Percentiles rank a stretch among this genome's conserved stretches.
phyloP scores from a whole-genome alignment of 2,113 vertebrate species.

The Centropus unirufus region DNA sequence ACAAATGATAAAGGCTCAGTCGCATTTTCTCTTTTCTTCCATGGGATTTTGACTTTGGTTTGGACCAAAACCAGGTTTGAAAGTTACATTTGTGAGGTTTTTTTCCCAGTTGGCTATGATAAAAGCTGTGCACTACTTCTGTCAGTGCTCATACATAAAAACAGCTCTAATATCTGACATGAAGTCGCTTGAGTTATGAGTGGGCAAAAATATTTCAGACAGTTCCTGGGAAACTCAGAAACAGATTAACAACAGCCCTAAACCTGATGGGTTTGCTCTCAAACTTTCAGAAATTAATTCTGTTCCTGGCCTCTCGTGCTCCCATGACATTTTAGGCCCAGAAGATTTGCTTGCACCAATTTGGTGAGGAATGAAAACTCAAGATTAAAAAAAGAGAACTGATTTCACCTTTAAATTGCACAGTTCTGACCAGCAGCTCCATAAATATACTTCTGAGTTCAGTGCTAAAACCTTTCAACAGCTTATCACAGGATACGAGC shows the following conservation, averaged over 20 bases:
- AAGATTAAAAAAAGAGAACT: conserved; percentile 34
- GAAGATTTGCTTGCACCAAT: conserved; percentile 10
- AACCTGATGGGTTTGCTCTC: conserved; percentile 11
- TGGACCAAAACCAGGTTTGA: not conserved
- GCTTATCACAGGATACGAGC: not conserved
- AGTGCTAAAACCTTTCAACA: not conserved
- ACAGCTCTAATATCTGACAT: not conserved
- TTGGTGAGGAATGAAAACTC: conserved; percentile 38
- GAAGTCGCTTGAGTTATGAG: not conserved
- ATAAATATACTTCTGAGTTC: not conserved
- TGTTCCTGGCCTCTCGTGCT: conserved; percentile 8
- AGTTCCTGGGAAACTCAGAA: conserved; percentile 20
- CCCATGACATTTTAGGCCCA: conserved; percentile 20
- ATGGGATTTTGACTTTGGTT: not conserved
- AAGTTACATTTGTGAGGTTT: not conserved
- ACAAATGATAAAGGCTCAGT: not conserved
- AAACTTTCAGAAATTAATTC: conserved; percentile 51
- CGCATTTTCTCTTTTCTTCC: not conserved
- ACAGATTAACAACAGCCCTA: conserved; percentile 1
- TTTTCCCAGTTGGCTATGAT: not conserved
- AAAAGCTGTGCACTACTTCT: not conserved
- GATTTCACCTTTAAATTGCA: conserved; percentile 50
- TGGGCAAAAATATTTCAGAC: not conserved
- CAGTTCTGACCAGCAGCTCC: conserved; percentile 30
- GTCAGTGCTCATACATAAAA: not conserved